Evolutionary conservation across 2,888 invertebrate species (phyloP), one percentile per base, ranked within the genome.

Genomic region (Lasioglossum vierecki): DNA sequence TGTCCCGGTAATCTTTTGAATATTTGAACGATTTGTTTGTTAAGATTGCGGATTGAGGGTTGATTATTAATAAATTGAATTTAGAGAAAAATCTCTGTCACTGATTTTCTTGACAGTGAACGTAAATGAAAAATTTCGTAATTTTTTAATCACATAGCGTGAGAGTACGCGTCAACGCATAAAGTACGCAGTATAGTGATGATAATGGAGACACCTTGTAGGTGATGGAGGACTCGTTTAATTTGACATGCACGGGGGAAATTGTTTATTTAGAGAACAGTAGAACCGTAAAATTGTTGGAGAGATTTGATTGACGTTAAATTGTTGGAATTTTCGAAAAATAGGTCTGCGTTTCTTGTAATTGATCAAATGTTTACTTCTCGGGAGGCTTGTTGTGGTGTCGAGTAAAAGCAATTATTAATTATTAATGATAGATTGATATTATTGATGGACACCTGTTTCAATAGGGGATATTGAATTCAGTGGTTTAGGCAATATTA

Each of bases 341-440:
- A 53, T 2, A 53, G 22, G 3, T 53, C 2, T 53, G 22, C 1
- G n/a, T 53, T 22, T n/a, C 53, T 53, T 9, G 9, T 9, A n/a
- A n/a, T 9, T 22, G 9, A 9, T 3, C 3, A n/a, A n/a, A 8
- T 22, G 5, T 22, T 49, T 49, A 49, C 8, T 22, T 8, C 49
- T 8, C 9, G 53, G 9, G 1, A 5, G 15, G 49, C 18, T 18
- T 49, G 5, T 49, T 49, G 49, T 49, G 18, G n/a, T 0, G 1
- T 9, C n/a, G 0, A 9, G 9, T n/a, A n/a, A n/a, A 22, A 0
- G n/a, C 9, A n/a, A n/a, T 9, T 22, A n/a, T 2, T 3, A n/a
- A n/a, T 9, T 22, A n/a, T 2, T 3, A 6, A 8, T 2, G 15
- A 46, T 46, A 46, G 2, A 49, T 18, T 49, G 1, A 6, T 18